Evolutionary conservation across 2,888 invertebrate genomes (phyloP).

Genomic region (Drosophila nigricruria): DNA sequence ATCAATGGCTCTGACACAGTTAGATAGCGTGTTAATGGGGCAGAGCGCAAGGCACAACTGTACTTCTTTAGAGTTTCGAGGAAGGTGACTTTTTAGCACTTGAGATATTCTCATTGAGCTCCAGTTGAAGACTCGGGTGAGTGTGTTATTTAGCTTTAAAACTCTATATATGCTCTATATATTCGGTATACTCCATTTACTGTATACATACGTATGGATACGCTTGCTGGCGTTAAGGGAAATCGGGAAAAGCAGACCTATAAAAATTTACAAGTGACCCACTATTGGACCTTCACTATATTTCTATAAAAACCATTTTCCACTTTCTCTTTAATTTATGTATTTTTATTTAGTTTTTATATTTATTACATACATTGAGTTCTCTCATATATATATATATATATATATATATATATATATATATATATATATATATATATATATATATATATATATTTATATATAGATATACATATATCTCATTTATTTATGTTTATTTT

Average conservation of each 20-base stretch:
- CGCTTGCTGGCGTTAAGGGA: too few species aligned
- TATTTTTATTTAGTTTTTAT: constrained; percentile 76
- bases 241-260: too few species aligned
- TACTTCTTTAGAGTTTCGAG: not conserved
- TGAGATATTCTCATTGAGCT: not conserved
- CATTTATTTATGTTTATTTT: constrained; percentile 39
- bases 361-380: constrained; percentile 83
- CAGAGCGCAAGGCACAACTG: not conserved
- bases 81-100: not conserved
- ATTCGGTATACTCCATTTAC: not conserved
- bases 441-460: not conserved
- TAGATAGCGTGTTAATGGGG: not conserved
- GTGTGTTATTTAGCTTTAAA: not conserved
- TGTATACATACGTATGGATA: too few species aligned
- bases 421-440: not conserved
- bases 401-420: constrained; percentile 16
- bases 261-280: too few species aligned
- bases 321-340: constrained; percentile 62
- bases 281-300: too few species aligned
- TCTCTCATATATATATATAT: constrained; percentile 71
- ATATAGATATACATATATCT: constrained; percentile 8
- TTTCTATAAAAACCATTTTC: not conserved
- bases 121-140: not conserved
- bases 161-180: not conserved
- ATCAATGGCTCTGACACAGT: constrained; percentile 4